Conservation (phyloP, 2,797 vertebrate genomes). For the Ctenochaetus hawaiiensis region DNA sequence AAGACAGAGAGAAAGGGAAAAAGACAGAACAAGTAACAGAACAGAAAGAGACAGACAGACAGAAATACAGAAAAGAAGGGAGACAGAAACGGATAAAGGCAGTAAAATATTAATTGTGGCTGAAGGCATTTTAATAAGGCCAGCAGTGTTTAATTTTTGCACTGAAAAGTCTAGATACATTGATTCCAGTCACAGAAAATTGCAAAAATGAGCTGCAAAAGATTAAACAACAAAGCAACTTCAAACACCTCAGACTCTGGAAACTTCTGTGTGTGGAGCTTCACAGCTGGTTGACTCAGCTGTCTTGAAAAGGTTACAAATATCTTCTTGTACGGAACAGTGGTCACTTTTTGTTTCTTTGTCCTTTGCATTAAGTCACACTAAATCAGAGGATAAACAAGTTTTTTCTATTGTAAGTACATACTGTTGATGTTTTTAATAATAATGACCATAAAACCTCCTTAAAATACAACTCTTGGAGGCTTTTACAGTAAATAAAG, state of each 20-base stretch:
- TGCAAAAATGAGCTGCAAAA: background rate
- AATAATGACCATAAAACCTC: background rate
- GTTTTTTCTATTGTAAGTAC: background rate
- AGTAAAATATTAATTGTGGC: slow-evolving; percentile 56
- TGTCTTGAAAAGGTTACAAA: slow-evolving; percentile 6
- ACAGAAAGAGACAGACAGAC: background rate
- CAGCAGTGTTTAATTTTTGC: slow-evolving; percentile 19
- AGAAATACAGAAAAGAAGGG: slow-evolving; percentile 3
- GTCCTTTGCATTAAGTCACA: background rate
- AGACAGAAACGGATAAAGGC: slow-evolving; percentile 21
- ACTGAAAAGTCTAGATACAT: slow-evolving; percentile 32
- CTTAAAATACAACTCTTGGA: background rate
- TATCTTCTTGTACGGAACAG: slow-evolving; percentile 3
- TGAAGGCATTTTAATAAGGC: slow-evolving; percentile 34
- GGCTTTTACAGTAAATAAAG: background rate
- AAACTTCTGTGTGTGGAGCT: background rate
- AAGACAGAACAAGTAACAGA: background rate
- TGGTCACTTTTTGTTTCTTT: background rate
- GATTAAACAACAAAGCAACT: slow-evolving; percentile 12
- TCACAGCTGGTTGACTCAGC: slow-evolving; percentile 4
- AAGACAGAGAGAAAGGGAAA: background rate
- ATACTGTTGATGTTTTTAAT: background rate
- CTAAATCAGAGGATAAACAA: background rate
- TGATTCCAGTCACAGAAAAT: slow-evolving; percentile 28
- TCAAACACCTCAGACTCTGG: background rate